Conservation (phyloP, 2,113 vertebrate species). For the Melanocharis versteri region DNA sequence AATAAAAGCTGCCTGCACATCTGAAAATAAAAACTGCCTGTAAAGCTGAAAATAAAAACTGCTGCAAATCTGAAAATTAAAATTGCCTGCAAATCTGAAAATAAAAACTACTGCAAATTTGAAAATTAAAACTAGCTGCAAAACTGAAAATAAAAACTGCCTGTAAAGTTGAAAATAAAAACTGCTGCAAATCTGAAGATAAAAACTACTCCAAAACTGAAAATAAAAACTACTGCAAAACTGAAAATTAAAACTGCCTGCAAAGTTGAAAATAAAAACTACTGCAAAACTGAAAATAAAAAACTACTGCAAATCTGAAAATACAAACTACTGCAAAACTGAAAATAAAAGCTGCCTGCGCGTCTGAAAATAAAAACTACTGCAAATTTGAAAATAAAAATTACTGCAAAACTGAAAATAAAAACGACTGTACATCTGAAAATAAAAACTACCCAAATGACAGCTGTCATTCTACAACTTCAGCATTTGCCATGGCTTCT, state of each 20-base stretch:
- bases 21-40: background rate
- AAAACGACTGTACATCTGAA: background rate
- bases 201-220: background rate
- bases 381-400: background rate
- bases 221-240: too few species aligned
- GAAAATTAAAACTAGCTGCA: background rate
- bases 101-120: background rate
- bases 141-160: background rate
- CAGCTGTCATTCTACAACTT: background rate
- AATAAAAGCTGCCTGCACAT: accelerated
- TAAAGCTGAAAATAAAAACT: background rate
- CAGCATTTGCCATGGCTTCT: background rate
- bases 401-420: too few species aligned
- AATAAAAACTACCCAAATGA: background rate
- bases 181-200: background rate
- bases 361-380: background rate
- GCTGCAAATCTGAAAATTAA: background rate
- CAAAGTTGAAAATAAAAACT: background rate
- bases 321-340: background rate
- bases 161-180: background rate
- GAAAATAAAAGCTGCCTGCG: background rate
- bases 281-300: background rate
- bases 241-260: background rate
- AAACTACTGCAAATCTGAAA: background rate
- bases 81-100: background rate